phyloP scores from a whole-genome alignment of 2,888 invertebrate genomes.

The Epinotia nisella region DNA sequence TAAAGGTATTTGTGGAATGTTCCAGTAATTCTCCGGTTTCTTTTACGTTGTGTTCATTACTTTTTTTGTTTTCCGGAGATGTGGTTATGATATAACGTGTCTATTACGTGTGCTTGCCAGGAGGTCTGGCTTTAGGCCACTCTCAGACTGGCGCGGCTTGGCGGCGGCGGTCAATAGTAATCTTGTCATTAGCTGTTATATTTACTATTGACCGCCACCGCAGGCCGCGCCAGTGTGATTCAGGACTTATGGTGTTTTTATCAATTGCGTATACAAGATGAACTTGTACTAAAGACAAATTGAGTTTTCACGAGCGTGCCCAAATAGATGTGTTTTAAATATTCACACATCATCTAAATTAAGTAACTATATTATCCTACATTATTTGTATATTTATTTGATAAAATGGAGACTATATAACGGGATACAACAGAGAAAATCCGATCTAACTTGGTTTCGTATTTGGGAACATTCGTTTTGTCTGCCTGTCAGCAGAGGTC shows the following conservation, averaged over 20 bases:
- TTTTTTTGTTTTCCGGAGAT: slow-evolving; percentile 18
- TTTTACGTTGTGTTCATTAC: slow-evolving; percentile 19
- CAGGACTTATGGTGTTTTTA: not conserved
- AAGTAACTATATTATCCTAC: no score
- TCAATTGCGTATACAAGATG: not conserved
- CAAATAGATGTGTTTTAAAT: not conserved
- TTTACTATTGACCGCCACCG: no score
- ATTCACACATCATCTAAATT: not conserved
- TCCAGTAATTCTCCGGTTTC: slow-evolving; percentile 18
- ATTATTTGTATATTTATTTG: no score
- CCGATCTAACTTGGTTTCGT: not conserved
- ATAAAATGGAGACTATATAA: no score
- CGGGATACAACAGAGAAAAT: not conserved
- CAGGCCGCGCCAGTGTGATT: no score
- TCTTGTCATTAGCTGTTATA: no score
- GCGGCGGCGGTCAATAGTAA: no score
- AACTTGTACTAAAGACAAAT: not conserved
- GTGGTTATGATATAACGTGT: slow-evolving; percentile 19
- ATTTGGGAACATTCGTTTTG: not conserved
- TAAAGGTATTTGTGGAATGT: slow-evolving; percentile 46
- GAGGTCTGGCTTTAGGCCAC: no score
- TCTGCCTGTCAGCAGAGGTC: not conserved
- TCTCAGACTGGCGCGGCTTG: no score
- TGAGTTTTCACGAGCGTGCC: not conserved
- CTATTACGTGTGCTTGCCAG: slow-evolving; percentile 11